Percentiles rank a stretch among this genome's conserved stretches.
Conservation (phyloP, 2,888 invertebrate species). For the Sphaeridia pumilis region DNA sequence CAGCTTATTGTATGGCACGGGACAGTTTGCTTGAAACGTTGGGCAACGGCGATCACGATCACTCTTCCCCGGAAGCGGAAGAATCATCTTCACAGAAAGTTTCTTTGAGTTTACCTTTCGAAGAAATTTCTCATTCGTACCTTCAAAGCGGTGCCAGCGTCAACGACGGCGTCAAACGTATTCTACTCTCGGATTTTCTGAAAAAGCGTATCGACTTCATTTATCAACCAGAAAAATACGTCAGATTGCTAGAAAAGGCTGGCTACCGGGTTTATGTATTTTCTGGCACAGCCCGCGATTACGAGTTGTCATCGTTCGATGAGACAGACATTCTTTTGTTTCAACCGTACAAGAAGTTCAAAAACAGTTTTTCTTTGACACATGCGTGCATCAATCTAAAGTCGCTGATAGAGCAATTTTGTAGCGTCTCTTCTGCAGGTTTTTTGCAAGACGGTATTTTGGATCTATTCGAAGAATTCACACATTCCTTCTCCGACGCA, state of each 20-base stretch:
- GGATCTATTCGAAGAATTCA: no score
- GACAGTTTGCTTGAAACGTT: no score
- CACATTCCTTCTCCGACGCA: no score
- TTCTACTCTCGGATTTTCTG: conserved; percentile 15
- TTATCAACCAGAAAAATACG: conserved; percentile 27
- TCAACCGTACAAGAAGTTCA: conserved; percentile 24
- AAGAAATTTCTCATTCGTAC: conserved; percentile 19
- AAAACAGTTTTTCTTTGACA: no score
- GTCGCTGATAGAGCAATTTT: no score
- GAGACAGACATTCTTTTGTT: conserved; percentile 15
- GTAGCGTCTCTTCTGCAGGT: no score
- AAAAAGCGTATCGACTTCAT: conserved; percentile 28
- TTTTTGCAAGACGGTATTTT: no score
- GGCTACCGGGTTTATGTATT: conserved; percentile 26
- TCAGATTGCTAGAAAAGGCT: conserved; percentile 13
- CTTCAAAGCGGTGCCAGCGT: background rate
- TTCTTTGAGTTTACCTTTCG: conserved; percentile 14
- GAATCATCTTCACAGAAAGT: no score
- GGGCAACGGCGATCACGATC: no score
- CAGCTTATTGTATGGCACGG: no score
- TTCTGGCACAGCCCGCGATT: conserved; percentile 19
- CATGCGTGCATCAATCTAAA: no score
- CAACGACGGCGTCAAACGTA: conserved; percentile 10
- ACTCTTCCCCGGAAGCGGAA: no score
- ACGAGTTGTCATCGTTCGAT: background rate